Evolutionary conservation across 2,888 invertebrate genomes (phyloP), one percentile per base, ranked within the genome.

Genomic region (Drosophila atripex): DNA sequence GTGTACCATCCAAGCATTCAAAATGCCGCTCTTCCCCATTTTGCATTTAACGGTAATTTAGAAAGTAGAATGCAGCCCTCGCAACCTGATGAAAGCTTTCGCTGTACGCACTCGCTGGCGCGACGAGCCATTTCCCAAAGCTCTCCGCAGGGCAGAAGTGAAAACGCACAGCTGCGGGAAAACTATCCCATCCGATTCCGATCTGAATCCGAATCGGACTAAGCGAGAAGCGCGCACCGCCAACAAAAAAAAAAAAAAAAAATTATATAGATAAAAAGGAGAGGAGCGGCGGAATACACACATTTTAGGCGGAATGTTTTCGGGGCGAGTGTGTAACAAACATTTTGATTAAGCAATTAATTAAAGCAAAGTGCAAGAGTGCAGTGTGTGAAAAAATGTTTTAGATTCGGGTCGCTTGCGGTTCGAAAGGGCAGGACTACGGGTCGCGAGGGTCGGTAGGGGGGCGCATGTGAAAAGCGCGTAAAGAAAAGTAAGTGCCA

Each of bases 401-500:
- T 75, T 82, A 88, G 68, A 79, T 69, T 73, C 70, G 73, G 60
- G 66, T 64, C 50, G 63, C 39, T 46, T 41, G 16, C 53, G 69
- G 58, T n/a, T n/a, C n/a, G 43, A 35, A 14, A 39, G 49, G 38
- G 53, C 38, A 9, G 38, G 73, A 43, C 54, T 54, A 45, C 30
- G 69, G 53, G 18, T 35, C 8, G 52, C 45, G 25, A 51, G 54
- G 46, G 35, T 30, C 32, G n/a, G 39, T 50, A n/a, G 64, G 41
- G 77, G 80, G 46, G 59, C 54, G 78, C 75, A 76, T 82, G 80
- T 61, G 72, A 83, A 88, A 87, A 82, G 79, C 86, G 88, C 80
- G 80, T 87, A 83, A 88, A 83, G 83, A 80, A 83, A 84, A 84
- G 87, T 88, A 86, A 84, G 88, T 83, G 88, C 75, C 86, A 85